Percentiles rank a stretch among this genome's conserved stretches.
Evolutionary conservation across 1,140 invertebrate species (phyloP).

Genomic region (Philaenus spumarius): DNA sequence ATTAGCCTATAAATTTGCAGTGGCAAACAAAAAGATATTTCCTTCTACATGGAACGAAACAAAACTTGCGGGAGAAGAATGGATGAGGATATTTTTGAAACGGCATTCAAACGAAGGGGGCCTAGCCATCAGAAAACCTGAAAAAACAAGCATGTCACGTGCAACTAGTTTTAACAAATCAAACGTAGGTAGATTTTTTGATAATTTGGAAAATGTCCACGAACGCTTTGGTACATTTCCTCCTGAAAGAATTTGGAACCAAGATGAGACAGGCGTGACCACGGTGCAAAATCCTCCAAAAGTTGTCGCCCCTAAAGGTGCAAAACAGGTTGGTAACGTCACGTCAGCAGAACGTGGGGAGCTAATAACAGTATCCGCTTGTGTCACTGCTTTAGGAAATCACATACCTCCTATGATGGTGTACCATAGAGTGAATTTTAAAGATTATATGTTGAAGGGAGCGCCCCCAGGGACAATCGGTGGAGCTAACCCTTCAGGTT

Average conservation of each 20-base stretch:
- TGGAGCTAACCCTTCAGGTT: slow-evolving; percentile 14
- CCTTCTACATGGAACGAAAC: neutral
- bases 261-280: slow-evolving; percentile 28
- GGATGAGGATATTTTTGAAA: slow-evolving; percentile 18
- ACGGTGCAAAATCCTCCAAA: slow-evolving; percentile 34
- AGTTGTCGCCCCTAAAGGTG: slow-evolving; percentile 32
- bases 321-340: slow-evolving; percentile 31
- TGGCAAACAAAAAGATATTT: neutral
- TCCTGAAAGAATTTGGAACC: slow-evolving; percentile 27
- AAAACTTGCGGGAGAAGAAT: neutral
- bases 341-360: slow-evolving; percentile 30
- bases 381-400: slow-evolving; percentile 31
- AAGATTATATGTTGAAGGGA: slow-evolving; percentile 30
- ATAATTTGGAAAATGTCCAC: too few relatives aligned
- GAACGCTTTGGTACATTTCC: slow-evolving; percentile 10
- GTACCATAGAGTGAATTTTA: slow-evolving; percentile 31
- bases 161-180: slow-evolving; percentile 33
- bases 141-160: slow-evolving; percentile 33
- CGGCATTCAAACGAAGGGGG: slow-evolving; percentile 33
- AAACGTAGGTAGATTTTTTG: slow-evolving; percentile 28
- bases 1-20: neutral
- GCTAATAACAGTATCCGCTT: slow-evolving; percentile 28
- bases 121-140: slow-evolving; percentile 32
- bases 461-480: too few relatives aligned
- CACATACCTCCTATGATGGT: slow-evolving; percentile 33